Evolutionary conservation across 2,888 invertebrate species (phyloP).

Genomic region (Nemurella pictetii): DNA sequence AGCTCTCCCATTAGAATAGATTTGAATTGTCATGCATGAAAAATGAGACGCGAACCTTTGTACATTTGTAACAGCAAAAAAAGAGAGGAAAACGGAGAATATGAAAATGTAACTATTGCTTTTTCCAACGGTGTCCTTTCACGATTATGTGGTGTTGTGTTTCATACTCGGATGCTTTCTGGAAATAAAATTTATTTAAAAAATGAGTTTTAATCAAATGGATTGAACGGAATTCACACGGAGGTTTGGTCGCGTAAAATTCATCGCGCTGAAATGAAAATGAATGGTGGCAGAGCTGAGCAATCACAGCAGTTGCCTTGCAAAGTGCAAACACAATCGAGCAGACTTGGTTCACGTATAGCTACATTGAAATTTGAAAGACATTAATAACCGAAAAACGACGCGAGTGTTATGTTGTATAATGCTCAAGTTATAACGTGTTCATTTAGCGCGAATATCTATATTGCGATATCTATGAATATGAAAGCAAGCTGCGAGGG

Average conservation of each 20-base stretch:
- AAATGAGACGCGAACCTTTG: constrained; percentile 23
- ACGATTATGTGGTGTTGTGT: neutral
- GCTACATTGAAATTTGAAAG: neutral
- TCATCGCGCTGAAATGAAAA: neutral
- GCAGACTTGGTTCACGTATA: neutral
- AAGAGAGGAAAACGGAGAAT: neutral
- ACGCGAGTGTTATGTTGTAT: too few relatives aligned
- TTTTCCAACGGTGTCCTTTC: neutral
- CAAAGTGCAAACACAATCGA: neutral
- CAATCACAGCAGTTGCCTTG: neutral
- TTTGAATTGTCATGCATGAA: constrained; percentile 27
- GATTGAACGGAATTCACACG: neutral
- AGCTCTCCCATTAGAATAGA: constrained; percentile 19
- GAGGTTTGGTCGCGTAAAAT: neutral
- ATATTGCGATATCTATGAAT: too few relatives aligned
- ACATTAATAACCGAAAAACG: too few relatives aligned
- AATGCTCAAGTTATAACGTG: too few relatives aligned
- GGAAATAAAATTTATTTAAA: neutral
- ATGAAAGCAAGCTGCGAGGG: too few relatives aligned
- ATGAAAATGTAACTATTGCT: neutral
- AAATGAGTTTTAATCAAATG: neutral
- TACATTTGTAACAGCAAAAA: constrained; percentile 15
- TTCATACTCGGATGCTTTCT: neutral
- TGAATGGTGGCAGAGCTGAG: neutral
- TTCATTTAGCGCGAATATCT: neutral